These are phyloP conservation scores for Tenthredo mesomela DNA, from an alignment of 2,888 invertebrate species.

Conservation along the genomic window DNA sequence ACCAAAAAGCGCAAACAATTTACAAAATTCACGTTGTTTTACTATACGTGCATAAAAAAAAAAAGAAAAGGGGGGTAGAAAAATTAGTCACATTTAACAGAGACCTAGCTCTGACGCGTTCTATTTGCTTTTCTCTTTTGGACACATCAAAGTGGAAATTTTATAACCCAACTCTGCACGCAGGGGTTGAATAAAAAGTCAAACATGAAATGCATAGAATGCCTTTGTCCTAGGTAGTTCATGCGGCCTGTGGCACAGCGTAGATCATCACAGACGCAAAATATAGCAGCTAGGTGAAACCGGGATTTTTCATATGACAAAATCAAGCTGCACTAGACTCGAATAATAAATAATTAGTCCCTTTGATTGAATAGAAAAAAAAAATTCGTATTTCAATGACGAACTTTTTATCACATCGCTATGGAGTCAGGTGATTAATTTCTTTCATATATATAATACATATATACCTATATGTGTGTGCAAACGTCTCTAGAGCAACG, in stretches of 20 bases:
- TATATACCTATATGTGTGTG: not conserved
- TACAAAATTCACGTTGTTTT: not conserved
- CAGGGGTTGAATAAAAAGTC: not conserved
- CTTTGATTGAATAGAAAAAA: not conserved
- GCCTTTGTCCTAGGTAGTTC: not conserved
- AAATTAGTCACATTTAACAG: constrained; percentile 16
- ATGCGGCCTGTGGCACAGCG: not conserved
- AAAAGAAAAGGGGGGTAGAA: not conserved
- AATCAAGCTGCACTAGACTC: not conserved
- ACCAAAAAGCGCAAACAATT: not conserved
- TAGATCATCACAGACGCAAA: not conserved
- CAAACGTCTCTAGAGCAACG: not conserved
- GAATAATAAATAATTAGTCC: not conserved
- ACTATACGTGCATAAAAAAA: not conserved
- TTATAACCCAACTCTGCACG: not conserved
- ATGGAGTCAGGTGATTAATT: too few relatives aligned
- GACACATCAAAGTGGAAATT: constrained; percentile 26
- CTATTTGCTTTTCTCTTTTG: not conserved
- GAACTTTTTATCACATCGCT: not conserved
- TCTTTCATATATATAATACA: too few relatives aligned
- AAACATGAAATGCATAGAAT: constrained; percentile 5
- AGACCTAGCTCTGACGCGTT: not conserved
- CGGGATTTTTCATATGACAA: not conserved
- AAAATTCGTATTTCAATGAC: not conserved
- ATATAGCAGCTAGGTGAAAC: not conserved